Evolutionary conservation across 2,113 vertebrate genomes (phyloP).

Genomic region (Cephalopholis sonnerati): DNA sequence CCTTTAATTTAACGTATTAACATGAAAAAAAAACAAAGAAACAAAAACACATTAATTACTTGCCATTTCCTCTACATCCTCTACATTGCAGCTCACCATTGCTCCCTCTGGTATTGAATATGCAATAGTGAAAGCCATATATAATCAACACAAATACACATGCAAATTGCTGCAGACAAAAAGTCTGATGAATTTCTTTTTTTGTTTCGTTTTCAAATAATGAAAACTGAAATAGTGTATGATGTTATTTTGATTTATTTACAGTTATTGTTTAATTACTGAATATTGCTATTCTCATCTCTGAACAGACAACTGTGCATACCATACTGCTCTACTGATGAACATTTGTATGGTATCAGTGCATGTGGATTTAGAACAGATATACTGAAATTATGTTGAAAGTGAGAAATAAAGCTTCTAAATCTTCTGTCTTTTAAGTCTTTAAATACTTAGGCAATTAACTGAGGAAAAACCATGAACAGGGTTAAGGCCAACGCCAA

Average conservation of each 20-base stretch:
- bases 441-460: slow-evolving; percentile 11
- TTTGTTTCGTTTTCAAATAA: background rate
- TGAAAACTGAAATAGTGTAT: slow-evolving; percentile 9
- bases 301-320: background rate
- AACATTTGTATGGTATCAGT: background rate
- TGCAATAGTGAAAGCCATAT: background rate
- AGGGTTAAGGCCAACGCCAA: background rate
- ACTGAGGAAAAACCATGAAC: slow-evolving; percentile 25
- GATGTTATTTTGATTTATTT: slow-evolving; percentile 15
- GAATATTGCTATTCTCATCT: background rate
- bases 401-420: slow-evolving; percentile 12
- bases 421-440: background rate
- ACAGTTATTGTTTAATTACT: slow-evolving; percentile 23
- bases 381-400: slow-evolving; percentile 24
- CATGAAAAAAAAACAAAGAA: background rate
- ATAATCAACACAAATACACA: slow-evolving; percentile 3
- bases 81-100: background rate
- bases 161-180: background rate
- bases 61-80: slow-evolving; percentile 2
- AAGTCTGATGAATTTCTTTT: background rate
- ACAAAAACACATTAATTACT: background rate
- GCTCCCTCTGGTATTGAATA: background rate
- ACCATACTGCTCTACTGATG: slow-evolving; percentile 2
- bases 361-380: slow-evolving; percentile 5
- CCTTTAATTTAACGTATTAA: slow-evolving; percentile 14